These are phyloP conservation scores for Sphenodon punctatus DNA, from an alignment of 2,797 vertebrate species.

Conservation along the genomic window DNA sequence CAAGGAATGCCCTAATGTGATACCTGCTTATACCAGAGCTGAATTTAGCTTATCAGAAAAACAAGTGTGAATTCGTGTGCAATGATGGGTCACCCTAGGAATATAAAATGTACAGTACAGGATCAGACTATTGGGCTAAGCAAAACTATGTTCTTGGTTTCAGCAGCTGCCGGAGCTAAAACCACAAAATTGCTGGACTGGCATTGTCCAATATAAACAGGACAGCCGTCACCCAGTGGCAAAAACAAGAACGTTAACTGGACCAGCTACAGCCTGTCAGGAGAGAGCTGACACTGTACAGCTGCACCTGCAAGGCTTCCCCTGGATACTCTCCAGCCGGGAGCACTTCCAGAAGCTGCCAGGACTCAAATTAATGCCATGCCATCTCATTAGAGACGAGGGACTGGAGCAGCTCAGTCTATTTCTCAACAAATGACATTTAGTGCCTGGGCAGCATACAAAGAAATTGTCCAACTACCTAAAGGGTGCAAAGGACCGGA, in stretches of 20 bases:
- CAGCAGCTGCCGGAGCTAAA: not conserved
- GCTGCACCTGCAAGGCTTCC: too few relatives aligned
- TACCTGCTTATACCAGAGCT: not conserved
- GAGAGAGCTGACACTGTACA: not conserved
- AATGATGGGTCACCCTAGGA: not conserved
- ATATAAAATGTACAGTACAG: not conserved
- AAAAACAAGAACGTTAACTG: not conserved
- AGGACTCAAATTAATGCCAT: conserved; percentile 36
- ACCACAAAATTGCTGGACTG: not conserved
- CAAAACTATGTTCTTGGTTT: not conserved
- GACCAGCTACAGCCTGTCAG: not conserved
- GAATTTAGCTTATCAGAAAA: not conserved
- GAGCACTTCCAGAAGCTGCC: conserved; percentile 21
- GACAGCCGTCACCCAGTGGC: not conserved
- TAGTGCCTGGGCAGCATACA: too few relatives aligned
- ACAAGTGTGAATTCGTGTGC: not conserved
- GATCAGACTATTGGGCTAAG: not conserved
- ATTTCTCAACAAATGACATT: not conserved
- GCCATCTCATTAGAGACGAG: conserved; percentile 5
- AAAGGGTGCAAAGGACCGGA: too few relatives aligned
- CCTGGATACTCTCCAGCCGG: too few relatives aligned
- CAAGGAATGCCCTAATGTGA: not conserved
- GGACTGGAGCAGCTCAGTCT: not conserved
- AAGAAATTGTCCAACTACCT: too few relatives aligned
- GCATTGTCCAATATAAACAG: not conserved